Evolutionary conservation across 1,140 invertebrate genomes (phyloP).

Genomic region (Drosophila melanica): DNA sequence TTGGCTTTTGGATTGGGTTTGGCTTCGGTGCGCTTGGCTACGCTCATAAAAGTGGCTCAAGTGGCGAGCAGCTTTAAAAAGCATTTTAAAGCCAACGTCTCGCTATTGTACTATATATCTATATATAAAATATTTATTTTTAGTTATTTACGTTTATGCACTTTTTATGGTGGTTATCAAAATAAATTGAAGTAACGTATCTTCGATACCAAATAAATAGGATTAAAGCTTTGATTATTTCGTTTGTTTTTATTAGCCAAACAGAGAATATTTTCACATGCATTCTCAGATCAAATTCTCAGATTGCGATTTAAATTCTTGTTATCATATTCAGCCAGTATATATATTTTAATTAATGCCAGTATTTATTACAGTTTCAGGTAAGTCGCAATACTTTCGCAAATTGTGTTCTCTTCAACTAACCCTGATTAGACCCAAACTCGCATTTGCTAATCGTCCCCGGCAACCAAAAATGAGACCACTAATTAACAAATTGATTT

Average conservation of each 20-base stretch:
- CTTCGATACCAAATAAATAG: constrained; percentile 64
- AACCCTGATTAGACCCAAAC: constrained; percentile 7
- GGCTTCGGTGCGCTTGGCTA: constrained; percentile 32
- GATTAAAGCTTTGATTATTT: constrained; percentile 64
- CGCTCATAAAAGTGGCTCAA: constrained; percentile 72
- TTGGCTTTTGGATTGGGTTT: constrained; percentile 8
- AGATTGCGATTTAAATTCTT: not conserved
- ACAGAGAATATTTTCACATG: not conserved
- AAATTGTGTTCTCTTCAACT: not conserved
- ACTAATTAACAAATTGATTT: constrained; percentile 83
- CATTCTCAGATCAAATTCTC: constrained; percentile 8
- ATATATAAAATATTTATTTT: constrained; percentile 38
- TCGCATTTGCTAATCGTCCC: constrained; percentile 51
- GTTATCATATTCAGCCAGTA: not conserved
- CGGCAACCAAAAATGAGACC: constrained; percentile 60
- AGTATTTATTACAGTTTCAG: not conserved
- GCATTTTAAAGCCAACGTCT: constrained; percentile 56
- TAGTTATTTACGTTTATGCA: constrained; percentile 50
- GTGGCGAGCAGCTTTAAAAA: constrained; percentile 61
- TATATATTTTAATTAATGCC: not conserved
- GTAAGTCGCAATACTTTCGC: not conserved
- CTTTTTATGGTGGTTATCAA: constrained; percentile 64
- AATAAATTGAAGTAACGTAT: constrained; percentile 68
- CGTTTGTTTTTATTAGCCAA: constrained; percentile 26
- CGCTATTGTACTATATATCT: not conserved